Conservation (phyloP, 1,140 invertebrate genomes). For the Lepidotrigona ventralis region DNA sequence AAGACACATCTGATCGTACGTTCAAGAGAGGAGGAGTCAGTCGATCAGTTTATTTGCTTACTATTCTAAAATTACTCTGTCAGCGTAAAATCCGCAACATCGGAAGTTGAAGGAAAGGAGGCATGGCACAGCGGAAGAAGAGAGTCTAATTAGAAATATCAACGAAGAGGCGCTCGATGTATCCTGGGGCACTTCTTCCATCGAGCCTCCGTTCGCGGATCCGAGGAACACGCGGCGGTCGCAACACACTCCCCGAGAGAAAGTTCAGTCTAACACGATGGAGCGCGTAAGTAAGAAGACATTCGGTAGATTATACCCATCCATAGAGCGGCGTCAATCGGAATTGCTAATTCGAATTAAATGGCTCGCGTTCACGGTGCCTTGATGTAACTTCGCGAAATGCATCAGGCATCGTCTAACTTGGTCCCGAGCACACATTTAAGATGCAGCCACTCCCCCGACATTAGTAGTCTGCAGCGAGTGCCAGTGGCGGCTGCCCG, state of each 20-base stretch:
- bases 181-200: no score
- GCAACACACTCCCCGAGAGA: no score
- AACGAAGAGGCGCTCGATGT: no score
- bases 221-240: neutral
- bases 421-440: slow-evolving; percentile 9
- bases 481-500: slow-evolving; percentile 37
- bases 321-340: slow-evolving; percentile 11
- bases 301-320: neutral
- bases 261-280: no score
- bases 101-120: no score
- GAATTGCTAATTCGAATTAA: slow-evolving; percentile 44
- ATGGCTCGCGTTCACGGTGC: neutral
- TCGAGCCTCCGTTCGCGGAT: neutral
- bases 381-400: slow-evolving; percentile 22
- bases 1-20: no score
- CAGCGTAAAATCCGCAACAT: no score
- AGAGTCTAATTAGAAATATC: no score
- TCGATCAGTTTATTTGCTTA: no score
- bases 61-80: no score
- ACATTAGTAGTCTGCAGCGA: slow-evolving; percentile 23
- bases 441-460: slow-evolving; percentile 20
- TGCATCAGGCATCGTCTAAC: neutral
- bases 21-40: no score
- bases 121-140: no score
- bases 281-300: neutral